Evolutionary conservation across 2,888 invertebrate species (phyloP).

Genomic region (Melanotus villosus): DNA sequence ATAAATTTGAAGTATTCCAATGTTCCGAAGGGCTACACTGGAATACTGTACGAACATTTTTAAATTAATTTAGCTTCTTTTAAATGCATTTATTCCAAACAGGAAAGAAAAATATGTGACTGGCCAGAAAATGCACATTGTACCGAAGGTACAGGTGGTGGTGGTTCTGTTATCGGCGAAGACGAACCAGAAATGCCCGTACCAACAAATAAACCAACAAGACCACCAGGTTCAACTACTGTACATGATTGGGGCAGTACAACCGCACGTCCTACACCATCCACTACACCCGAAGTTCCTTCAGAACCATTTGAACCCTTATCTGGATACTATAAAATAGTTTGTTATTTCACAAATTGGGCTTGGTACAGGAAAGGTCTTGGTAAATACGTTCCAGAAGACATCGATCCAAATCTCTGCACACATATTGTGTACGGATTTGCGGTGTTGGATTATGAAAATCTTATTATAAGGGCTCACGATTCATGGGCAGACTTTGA

Average conservation of each 20-base stretch:
- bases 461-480: conserved; percentile 84
- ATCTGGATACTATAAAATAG: conserved; percentile 82
- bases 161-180: conserved; percentile 5
- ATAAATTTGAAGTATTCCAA: conserved; percentile 79
- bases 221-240: conserved; percentile 41
- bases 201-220: conserved; percentile 40
- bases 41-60: conserved; percentile 72
- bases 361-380: conserved; percentile 89
- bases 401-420: conserved; percentile 89
- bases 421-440: conserved; percentile 96
- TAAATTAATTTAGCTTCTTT: not conserved
- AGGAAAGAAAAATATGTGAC: conserved; percentile 78
- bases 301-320: conserved; percentile 68
- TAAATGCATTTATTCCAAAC: conserved; percentile 25
- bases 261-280: conserved; percentile 60
- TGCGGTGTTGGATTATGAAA: conserved; percentile 88
- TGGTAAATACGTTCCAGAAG: conserved; percentile 88
- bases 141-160: conserved; percentile 22
- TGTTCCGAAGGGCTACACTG: conserved; percentile 83
- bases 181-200: conserved; percentile 8
- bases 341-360: conserved; percentile 96
- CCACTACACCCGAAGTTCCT: conserved; percentile 64
- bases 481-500: conserved; percentile 94
- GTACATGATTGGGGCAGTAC: conserved; percentile 57
- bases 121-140: conserved; percentile 81